phyloP scores from a whole-genome alignment of 1,140 invertebrate genomes.

The Drosophila obscura region DNA sequence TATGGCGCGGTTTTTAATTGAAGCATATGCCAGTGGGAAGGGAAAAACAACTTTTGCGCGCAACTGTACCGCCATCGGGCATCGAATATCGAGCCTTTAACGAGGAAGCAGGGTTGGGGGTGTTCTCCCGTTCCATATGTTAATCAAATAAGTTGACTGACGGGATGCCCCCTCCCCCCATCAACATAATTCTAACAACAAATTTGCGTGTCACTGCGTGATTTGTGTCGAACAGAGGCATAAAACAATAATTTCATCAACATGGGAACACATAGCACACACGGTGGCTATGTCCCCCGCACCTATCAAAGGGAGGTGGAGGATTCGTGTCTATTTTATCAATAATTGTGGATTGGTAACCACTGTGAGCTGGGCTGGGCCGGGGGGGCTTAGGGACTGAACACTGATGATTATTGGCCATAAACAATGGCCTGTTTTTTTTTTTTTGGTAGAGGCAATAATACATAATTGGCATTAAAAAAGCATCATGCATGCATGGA shows the following conservation, averaged over 20 bases:
- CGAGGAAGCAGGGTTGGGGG: too few species aligned
- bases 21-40: conserved; percentile 49
- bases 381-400: conserved; percentile 12
- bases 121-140: conserved; percentile 22
- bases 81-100: too few species aligned
- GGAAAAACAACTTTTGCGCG: conserved; percentile 17
- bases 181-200: conserved; percentile 71
- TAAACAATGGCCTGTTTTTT: conserved; percentile 49
- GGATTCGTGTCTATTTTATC: conserved; percentile 69
- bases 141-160: conserved; percentile 28
- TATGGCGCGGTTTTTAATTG: conserved; percentile 81
- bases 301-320: conserved; percentile 2
- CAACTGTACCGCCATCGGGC: conserved; percentile 24
- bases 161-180: neutral
- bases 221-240: conserved; percentile 59
- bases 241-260: conserved; percentile 59
- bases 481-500: conserved; percentile 60
- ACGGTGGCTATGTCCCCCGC: neutral
- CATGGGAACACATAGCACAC: conserved; percentile 46
- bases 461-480: conserved; percentile 78
- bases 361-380: neutral
- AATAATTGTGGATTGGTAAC: conserved; percentile 56
- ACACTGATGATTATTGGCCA: conserved; percentile 75
- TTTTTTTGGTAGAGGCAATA: neutral
- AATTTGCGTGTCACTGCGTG: conserved; percentile 73